Evolutionary conservation across 2,113 vertebrate genomes (phyloP).

Genomic region (Ondatra zibethicus): DNA sequence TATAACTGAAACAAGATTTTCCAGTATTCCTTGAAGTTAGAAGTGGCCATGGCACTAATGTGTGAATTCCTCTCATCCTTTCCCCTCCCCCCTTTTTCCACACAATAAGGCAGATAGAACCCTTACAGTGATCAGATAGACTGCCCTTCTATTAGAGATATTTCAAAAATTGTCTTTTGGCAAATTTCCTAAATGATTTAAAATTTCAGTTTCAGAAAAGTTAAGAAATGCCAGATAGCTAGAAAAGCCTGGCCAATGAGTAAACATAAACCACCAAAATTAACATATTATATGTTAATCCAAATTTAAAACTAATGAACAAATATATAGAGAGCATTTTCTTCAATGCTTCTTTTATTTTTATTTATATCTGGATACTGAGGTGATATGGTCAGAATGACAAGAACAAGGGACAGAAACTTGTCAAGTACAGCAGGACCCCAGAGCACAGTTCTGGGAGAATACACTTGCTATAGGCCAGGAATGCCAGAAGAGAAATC

Average conservation of each 20-base stretch:
- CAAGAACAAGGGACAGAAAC: background rate
- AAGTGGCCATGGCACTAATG: background rate
- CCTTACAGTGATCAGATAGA: background rate
- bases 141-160: background rate
- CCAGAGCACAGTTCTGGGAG: background rate
- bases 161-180: background rate
- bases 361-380: background rate
- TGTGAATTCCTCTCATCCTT: too few relatives aligned
- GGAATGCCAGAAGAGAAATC: background rate
- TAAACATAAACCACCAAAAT: background rate
- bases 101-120: background rate
- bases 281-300: background rate
- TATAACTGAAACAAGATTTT: background rate
- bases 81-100: too few relatives aligned
- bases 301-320: background rate
- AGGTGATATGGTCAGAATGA: background rate
- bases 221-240: background rate
- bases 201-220: slow-evolving; percentile 22
- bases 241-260: background rate
- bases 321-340: background rate
- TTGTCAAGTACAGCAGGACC: background rate
- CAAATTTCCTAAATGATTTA: background rate
- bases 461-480: too few relatives aligned
- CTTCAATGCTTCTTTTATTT: background rate
- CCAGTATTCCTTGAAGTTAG: background rate